These are phyloP conservation scores for Leptonema lineaticorne DNA, from an alignment of 1,140 invertebrate species.

Conservation along the genomic window DNA sequence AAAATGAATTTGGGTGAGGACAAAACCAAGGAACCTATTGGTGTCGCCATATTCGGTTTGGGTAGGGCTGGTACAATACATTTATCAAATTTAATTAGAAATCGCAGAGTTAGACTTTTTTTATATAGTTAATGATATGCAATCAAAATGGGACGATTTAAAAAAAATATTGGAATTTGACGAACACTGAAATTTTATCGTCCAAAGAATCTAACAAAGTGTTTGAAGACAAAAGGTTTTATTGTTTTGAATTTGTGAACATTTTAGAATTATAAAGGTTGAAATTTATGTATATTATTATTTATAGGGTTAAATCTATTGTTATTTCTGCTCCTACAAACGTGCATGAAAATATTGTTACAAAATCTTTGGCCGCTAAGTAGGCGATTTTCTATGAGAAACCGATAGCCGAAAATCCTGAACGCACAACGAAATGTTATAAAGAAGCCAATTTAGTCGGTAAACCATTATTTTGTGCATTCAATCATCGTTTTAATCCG, in stretches of 20 bases:
- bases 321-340: slow-evolving; percentile 63
- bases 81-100: slow-evolving; percentile 57
- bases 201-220: slow-evolving; percentile 57
- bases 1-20: slow-evolving; percentile 31
- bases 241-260: no score
- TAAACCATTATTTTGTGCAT: slow-evolving; percentile 63
- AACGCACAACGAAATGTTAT: slow-evolving; percentile 60
- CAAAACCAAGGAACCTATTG: slow-evolving; percentile 40
- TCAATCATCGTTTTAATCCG: slow-evolving; percentile 71
- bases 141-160: slow-evolving; percentile 52
- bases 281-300: not conserved
- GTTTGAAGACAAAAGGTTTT: slow-evolving; percentile 60
- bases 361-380: slow-evolving; percentile 58
- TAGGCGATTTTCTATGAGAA: slow-evolving; percentile 73
- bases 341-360: slow-evolving; percentile 63
- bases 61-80: slow-evolving; percentile 67
- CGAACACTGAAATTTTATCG: slow-evolving; percentile 54
- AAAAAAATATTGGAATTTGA: slow-evolving; percentile 56
- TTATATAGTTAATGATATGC: slow-evolving; percentile 62
- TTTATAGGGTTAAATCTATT: slow-evolving; percentile 59
- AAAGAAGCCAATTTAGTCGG: slow-evolving; percentile 58
- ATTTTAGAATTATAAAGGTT: no score
- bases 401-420: slow-evolving; percentile 62
- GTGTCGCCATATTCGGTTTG: slow-evolving; percentile 61
- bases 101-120: slow-evolving; percentile 58